Conservation (phyloP, 2,113 vertebrate genomes). For the Oryzias curvinotus region DNA sequence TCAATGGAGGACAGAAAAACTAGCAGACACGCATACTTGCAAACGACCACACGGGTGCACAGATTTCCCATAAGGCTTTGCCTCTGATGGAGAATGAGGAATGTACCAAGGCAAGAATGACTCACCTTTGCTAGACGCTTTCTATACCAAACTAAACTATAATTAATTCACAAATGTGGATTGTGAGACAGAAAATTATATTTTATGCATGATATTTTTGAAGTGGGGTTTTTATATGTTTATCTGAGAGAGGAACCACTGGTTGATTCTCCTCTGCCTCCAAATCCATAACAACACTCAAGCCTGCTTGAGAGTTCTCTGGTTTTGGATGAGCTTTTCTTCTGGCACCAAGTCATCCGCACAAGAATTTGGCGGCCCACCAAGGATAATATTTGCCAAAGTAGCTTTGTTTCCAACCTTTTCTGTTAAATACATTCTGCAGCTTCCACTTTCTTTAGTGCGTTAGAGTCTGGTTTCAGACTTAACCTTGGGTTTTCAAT, state of each 20-base stretch:
- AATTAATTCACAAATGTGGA: no score
- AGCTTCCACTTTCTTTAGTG: slow-evolving; percentile 32
- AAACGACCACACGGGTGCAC: no score
- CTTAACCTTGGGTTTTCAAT: slow-evolving; percentile 37
- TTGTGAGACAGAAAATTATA: no score
- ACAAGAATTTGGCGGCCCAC: slow-evolving; percentile 69
- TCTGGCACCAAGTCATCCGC: slow-evolving; percentile 68
- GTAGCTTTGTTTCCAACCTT: slow-evolving; percentile 72
- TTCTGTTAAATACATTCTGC: slow-evolving; percentile 74
- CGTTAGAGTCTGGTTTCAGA: slow-evolving; percentile 9
- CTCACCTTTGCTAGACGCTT: no score
- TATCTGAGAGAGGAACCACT: slow-evolving; percentile 48
- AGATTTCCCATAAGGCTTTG: no score
- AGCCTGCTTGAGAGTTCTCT: slow-evolving; percentile 72
- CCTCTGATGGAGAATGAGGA: no score
- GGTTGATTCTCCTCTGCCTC: slow-evolving; percentile 62
- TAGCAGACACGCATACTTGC: no score
- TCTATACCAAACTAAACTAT: no score
- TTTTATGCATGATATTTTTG: no score
- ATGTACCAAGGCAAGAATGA: no score
- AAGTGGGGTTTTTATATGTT: no score
- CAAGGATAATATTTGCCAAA: slow-evolving; percentile 80
- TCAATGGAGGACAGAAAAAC: no score
- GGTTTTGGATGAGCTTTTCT: slow-evolving; percentile 68
- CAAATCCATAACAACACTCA: slow-evolving; percentile 76